These are phyloP conservation scores for Acronicta alni DNA, from an alignment of 2,888 invertebrate genomes.

Conservation along the genomic window DNA sequence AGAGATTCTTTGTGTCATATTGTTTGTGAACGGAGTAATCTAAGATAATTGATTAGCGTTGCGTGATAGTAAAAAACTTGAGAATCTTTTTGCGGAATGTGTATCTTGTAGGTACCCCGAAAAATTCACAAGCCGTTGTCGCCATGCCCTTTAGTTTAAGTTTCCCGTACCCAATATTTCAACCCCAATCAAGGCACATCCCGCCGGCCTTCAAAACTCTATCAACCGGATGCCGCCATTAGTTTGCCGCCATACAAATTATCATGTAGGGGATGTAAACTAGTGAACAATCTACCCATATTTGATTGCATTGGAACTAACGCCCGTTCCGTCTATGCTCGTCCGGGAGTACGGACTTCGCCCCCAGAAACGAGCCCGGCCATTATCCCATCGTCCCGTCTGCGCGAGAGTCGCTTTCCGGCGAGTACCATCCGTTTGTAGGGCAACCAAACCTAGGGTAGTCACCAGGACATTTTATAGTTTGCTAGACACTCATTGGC, in stretches of 20 bases:
- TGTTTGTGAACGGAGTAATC: slow-evolving; percentile 28
- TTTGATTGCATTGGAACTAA: slow-evolving; percentile 40
- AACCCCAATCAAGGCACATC: slow-evolving; percentile 32
- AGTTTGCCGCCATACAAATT: slow-evolving; percentile 23
- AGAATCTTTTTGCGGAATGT: neutral
- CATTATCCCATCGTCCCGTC: slow-evolving; percentile 75
- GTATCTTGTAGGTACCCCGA: neutral
- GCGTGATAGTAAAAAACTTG: slow-evolving; percentile 1
- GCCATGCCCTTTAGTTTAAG: slow-evolving; percentile 9
- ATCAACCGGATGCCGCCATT: slow-evolving; percentile 36
- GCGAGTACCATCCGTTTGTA: slow-evolving; percentile 63
- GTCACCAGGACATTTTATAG: slow-evolving; percentile 3
- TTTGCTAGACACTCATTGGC: no score
- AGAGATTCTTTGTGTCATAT: slow-evolving; percentile 5
- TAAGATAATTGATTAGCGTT: slow-evolving; percentile 33
- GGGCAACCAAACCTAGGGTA: slow-evolving; percentile 40
- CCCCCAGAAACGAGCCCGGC: slow-evolving; percentile 61
- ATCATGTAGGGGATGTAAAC: slow-evolving; percentile 45
- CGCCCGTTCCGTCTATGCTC: slow-evolving; percentile 51
- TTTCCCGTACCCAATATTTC: slow-evolving; percentile 34
- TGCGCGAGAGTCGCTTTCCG: slow-evolving; percentile 71
- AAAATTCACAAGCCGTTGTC: neutral
- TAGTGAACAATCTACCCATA: slow-evolving; percentile 48
- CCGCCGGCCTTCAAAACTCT: slow-evolving; percentile 26
- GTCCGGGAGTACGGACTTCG: slow-evolving; percentile 70